These are phyloP conservation scores for Tenualosa ilisha DNA, from an alignment of 2,797 vertebrate species.

Conservation along the genomic window DNA sequence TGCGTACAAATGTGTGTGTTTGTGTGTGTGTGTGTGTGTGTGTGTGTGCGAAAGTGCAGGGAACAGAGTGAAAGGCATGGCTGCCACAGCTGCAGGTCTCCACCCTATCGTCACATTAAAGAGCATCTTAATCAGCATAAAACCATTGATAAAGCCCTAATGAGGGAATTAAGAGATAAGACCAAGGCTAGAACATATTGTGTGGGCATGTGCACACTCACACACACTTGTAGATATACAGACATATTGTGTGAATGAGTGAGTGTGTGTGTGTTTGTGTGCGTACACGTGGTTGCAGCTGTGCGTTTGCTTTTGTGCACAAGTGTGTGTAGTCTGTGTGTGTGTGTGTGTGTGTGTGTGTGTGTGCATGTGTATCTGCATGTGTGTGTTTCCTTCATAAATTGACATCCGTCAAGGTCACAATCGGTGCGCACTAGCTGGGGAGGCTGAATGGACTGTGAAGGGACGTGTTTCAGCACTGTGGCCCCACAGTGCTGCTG, in stretches of 20 bases:
- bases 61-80: slow-evolving; percentile 62
- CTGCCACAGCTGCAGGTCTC: slow-evolving; percentile 52
- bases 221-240: neutral
- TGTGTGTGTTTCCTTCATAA: neutral
- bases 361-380: neutral
- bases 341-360: neutral
- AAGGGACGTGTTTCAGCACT: neutral
- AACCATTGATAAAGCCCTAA: slow-evolving; percentile 78
- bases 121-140: slow-evolving; percentile 78
- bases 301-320: neutral
- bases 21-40: slow-evolving; percentile 25
- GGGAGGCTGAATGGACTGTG: neutral
- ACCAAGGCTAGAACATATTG: slow-evolving; percentile 64
- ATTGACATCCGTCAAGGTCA: neutral
- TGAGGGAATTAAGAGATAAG: slow-evolving; percentile 81
- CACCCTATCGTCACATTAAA: slow-evolving; percentile 71
- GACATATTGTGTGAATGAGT: neutral
- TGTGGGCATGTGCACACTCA: slow-evolving; percentile 26
- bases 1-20: slow-evolving; percentile 21
- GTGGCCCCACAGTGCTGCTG: no score
- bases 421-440: neutral
- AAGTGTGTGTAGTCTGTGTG: neutral
- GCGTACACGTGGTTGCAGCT: neutral
- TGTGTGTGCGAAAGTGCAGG: slow-evolving; percentile 43
- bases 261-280: neutral